These are phyloP conservation scores for Brachirus orientalis DNA, from an alignment of 2,113 vertebrate species.

Conservation along the genomic window DNA sequence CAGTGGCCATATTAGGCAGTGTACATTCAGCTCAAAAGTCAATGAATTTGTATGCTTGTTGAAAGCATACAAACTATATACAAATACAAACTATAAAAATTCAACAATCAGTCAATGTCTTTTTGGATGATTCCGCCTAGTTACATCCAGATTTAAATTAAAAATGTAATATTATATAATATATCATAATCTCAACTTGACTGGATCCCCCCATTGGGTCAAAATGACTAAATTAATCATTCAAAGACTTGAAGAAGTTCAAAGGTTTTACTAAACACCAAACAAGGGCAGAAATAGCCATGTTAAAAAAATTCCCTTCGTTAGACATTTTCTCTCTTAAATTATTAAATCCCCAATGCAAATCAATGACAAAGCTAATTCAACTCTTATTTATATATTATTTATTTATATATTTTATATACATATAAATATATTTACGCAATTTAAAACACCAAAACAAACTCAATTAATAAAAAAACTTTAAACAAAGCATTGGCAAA, in stretches of 20 bases:
- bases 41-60: too few relatives aligned
- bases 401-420: too few relatives aligned
- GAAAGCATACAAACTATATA: not conserved
- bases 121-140: not conserved
- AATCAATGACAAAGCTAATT: not conserved
- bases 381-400: too few relatives aligned
- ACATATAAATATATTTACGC: too few relatives aligned
- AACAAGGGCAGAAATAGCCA: not conserved
- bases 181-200: not conserved
- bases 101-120: too few relatives aligned
- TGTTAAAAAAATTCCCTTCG: not conserved
- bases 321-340: constrained; percentile 1
- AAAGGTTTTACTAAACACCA: constrained; percentile 3
- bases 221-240: not conserved
- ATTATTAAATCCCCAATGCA: too few relatives aligned
- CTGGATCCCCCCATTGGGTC: not conserved
- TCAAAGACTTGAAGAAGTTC: too few relatives aligned
- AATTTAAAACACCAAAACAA: not conserved
- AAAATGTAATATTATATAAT: too few relatives aligned
- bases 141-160: not conserved
- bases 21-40: too few relatives aligned
- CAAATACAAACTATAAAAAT: too few relatives aligned
- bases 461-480: not conserved
- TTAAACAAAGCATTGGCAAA: not conserved
- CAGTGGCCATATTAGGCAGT: not conserved